Evolutionary conservation across 2,888 invertebrate species (phyloP).

Genomic region (Caenorhabditis zanzibari): DNA sequence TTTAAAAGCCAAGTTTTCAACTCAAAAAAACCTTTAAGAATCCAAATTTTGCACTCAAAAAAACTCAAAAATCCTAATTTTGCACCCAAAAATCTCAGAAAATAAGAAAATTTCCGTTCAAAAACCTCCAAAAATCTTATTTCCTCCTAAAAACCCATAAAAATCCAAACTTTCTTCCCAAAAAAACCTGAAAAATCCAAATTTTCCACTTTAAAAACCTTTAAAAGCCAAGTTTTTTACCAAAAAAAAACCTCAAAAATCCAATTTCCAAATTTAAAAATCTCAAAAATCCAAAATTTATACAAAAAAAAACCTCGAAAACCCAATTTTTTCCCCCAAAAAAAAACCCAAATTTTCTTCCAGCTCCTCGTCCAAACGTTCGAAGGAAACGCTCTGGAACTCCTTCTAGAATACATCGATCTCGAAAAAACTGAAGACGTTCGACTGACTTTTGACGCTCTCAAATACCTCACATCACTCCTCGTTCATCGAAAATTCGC

Average conservation of each 20-base stretch:
- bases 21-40: too few relatives aligned
- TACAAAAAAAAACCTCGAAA: not conserved
- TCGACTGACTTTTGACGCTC: conserved; percentile 94
- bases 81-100: too few relatives aligned
- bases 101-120: too few relatives aligned
- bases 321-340: not conserved
- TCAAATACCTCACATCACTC: conserved; percentile 93
- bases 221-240: too few relatives aligned
- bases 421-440: conserved; percentile 93
- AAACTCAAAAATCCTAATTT: too few relatives aligned
- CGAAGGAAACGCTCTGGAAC: conserved; percentile 91
- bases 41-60: too few relatives aligned
- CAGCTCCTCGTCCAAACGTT: conserved; percentile 94
- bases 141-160: not conserved
- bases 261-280: too few relatives aligned
- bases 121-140: too few relatives aligned
- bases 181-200: not conserved
- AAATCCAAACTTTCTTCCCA: not conserved
- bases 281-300: not conserved
- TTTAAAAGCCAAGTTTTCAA: too few relatives aligned
- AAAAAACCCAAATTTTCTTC: conserved; percentile 70
- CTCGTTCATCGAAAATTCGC: conserved; percentile 99
- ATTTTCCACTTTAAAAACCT: too few relatives aligned
- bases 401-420: conserved; percentile 94
- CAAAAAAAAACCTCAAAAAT: too few relatives aligned